Conservation (phyloP, 2,797 vertebrate genomes). For the Buceros bicornis region DNA sequence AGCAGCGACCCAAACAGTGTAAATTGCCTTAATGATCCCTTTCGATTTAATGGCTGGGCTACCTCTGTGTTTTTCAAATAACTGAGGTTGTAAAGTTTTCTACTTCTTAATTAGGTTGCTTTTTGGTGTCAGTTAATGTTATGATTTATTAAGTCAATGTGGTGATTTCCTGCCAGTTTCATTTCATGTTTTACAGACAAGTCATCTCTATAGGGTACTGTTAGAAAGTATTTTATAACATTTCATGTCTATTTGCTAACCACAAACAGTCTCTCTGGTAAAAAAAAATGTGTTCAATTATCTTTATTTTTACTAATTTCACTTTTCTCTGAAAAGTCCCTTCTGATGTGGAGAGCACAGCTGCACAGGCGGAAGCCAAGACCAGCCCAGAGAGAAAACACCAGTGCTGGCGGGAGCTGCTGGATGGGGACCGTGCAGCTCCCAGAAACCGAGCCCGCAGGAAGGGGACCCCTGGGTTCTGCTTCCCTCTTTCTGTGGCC, state of each 20-base stretch:
- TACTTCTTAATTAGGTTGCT: conserved; percentile 8
- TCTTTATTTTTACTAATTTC: conserved; percentile 61
- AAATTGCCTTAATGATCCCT: conserved; percentile 22
- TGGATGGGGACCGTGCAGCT: fast-evolving
- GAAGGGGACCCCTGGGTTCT: neutral
- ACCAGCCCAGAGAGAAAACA: neutral
- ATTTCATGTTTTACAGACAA: conserved; percentile 54
- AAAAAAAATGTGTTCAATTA: conserved; percentile 33
- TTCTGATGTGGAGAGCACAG: conserved; percentile 52
- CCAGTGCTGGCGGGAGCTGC: neutral
- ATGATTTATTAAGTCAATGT: conserved; percentile 36
- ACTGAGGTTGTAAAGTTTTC: conserved; percentile 53
- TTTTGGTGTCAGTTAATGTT: conserved; percentile 47
- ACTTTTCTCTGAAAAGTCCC: conserved; percentile 33
- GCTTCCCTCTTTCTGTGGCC: fast-evolving
- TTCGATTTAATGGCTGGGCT: conserved; percentile 1
- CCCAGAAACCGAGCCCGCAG: neutral
- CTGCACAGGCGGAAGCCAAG: conserved; percentile 44
- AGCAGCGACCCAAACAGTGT: neutral
- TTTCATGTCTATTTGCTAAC: conserved; percentile 59
- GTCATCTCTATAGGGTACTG: conserved; percentile 64
- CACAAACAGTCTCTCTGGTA: conserved; percentile 48
- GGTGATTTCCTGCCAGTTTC: conserved; percentile 42
- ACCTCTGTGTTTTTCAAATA: conserved; percentile 62
- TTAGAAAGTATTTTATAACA: conserved; percentile 60